Evolutionary conservation across 2,888 invertebrate species (phyloP).

Genomic region (Ophion costatus): DNA sequence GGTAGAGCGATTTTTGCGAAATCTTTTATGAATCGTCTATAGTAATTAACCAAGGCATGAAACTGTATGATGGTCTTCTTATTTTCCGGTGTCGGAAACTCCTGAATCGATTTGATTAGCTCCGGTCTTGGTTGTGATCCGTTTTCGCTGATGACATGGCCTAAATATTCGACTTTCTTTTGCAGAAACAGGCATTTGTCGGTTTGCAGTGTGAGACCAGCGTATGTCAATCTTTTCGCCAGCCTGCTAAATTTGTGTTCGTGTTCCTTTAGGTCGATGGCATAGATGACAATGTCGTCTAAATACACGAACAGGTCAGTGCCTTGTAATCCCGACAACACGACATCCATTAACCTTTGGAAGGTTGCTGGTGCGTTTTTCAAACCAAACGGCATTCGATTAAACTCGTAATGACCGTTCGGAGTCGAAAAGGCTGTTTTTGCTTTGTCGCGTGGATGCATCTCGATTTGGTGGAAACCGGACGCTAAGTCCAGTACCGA

Average conservation of each 20-base stretch:
- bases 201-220: conserved; percentile 39
- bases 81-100: too few species aligned
- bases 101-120: conserved; percentile 9
- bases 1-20: too few species aligned
- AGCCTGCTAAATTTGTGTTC: conserved; percentile 51
- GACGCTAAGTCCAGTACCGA: too few species aligned
- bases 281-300: conserved; percentile 49
- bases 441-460: conserved; percentile 36
- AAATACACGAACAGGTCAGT: conserved; percentile 47
- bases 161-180: conserved; percentile 53
- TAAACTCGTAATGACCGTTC: conserved; percentile 1
- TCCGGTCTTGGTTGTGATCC: conserved; percentile 54
- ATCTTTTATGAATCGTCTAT: too few species aligned
- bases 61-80: too few species aligned
- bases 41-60: too few species aligned
- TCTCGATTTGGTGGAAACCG: conserved; percentile 71
- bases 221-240: conserved; percentile 42
- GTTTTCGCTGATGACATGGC: conserved; percentile 58
- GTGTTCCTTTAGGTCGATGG: conserved; percentile 39
- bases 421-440: conserved; percentile 54
- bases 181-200: conserved; percentile 58
- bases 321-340: conserved; percentile 43
- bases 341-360: conserved; percentile 57
- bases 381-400: conserved; percentile 55
- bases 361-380: conserved; percentile 55